Conservation (phyloP, 2,888 invertebrate genomes). For the Chrysomela aeneicollis region DNA sequence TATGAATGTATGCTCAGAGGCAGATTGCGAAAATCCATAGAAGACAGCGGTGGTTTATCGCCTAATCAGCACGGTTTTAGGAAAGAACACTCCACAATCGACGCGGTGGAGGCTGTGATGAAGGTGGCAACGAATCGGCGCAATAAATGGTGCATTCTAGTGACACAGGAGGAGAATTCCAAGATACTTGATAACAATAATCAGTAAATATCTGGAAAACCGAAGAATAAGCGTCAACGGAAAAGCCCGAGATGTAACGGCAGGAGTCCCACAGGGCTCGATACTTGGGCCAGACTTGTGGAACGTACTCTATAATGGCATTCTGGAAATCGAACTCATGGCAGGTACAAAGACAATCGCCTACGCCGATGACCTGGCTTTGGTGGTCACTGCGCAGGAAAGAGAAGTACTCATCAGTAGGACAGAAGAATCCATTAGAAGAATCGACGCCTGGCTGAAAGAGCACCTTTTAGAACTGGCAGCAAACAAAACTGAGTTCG, state of each 20-base stretch:
- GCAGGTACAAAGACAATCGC: not conserved
- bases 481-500: conserved; percentile 22
- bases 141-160: not conserved
- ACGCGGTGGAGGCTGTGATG: not conserved
- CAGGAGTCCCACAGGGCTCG: not conserved
- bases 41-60: not conserved
- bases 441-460: conserved; percentile 8
- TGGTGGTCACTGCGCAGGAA: not conserved
- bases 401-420: not conserved
- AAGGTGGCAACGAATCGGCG: not conserved
- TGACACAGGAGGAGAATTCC: not conserved
- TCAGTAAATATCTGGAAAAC: not conserved
- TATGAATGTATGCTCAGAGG: not conserved
- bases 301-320: too few relatives aligned
- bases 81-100: not conserved
- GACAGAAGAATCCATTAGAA: not conserved
- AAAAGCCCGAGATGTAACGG: too few relatives aligned
- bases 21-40: not conserved
- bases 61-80: not conserved
- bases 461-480: not conserved
- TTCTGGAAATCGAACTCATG: not conserved
- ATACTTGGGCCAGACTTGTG: not conserved
- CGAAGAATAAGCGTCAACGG: too few relatives aligned
- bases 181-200: not conserved
- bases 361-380: not conserved